Conservation (phyloP, 2,888 invertebrate species). For the Pycnomerus fuliginosus region DNA sequence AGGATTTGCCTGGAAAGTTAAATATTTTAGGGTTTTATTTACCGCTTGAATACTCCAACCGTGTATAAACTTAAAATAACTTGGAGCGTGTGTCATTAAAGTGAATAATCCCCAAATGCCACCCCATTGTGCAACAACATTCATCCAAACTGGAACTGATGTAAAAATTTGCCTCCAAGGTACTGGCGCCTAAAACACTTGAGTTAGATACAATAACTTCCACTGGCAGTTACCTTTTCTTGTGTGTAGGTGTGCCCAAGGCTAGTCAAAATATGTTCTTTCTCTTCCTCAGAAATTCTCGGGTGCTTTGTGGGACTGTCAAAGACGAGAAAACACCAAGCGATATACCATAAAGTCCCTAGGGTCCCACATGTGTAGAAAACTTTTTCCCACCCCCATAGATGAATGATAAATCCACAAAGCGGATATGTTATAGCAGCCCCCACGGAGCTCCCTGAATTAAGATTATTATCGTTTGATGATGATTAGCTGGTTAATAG, state of each 20-base stretch:
- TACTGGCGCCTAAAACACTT: slow-evolving; percentile 51
- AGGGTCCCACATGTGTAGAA: slow-evolving; percentile 66
- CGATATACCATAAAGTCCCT: slow-evolving; percentile 65
- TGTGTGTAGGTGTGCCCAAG: slow-evolving; percentile 53
- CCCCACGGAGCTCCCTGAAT: slow-evolving; percentile 66
- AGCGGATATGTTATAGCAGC: slow-evolving; percentile 68
- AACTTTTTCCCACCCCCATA: slow-evolving; percentile 70
- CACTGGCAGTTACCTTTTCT: slow-evolving; percentile 43
- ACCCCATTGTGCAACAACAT: slow-evolving; percentile 65
- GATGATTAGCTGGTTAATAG: no score
- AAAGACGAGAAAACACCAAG: slow-evolving; percentile 64
- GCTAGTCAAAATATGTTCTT: slow-evolving; percentile 59
- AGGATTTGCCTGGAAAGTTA: no score
- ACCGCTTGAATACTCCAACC: slow-evolving; percentile 69
- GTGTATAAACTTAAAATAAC: slow-evolving; percentile 68
- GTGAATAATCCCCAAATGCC: slow-evolving; percentile 70
- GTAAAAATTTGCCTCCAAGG: slow-evolving; percentile 65
- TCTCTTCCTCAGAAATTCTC: slow-evolving; percentile 60
- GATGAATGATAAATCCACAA: slow-evolving; percentile 65
- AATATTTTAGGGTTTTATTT: no score
- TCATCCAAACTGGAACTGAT: slow-evolving; percentile 65
- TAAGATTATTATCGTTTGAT: no score
- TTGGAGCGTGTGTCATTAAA: slow-evolving; percentile 68
- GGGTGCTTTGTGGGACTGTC: slow-evolving; percentile 68
- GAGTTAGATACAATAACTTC: background rate